These are phyloP conservation scores for human DNA, from an alignment of 2,113 vertebrate genomes.

Conservation along the genomic window DNA sequence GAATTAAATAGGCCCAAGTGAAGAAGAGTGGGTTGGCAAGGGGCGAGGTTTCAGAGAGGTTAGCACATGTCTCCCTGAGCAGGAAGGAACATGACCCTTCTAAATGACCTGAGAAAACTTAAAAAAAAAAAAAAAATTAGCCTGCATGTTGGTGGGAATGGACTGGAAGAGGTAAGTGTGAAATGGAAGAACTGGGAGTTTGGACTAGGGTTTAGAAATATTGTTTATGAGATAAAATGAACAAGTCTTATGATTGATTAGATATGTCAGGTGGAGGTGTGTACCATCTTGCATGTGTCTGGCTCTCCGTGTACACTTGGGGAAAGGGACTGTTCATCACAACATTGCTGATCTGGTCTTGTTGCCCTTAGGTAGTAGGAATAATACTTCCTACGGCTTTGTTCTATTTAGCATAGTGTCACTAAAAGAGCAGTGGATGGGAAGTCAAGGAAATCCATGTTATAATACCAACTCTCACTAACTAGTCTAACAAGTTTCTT, in stretches of 20 bases:
- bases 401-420: not conserved
- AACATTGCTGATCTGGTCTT: not conserved
- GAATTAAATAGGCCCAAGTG: not conserved
- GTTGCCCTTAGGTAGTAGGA: not conserved
- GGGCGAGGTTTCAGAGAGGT: not conserved
- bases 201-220: not conserved
- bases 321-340: not conserved
- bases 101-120: not conserved
- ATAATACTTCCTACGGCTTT: not conserved
- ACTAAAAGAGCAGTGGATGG: not conserved
- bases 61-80: not conserved
- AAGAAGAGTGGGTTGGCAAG: not conserved
- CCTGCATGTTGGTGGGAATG: not conserved
- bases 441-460: not conserved
- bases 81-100: not conserved
- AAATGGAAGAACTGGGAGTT: not conserved
- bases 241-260: not conserved
- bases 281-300: not conserved
- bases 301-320: not conserved
- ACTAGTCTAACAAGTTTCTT: not conserved
- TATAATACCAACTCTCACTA: not conserved
- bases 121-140: not conserved
- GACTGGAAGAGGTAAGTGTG: not conserved
- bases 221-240: not conserved
- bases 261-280: not conserved